Percentiles rank a stretch among this genome's conserved stretches.
These are phyloP conservation scores for Catamblyrhynchus diadema DNA, from an alignment of 2,797 vertebrate species.

Conservation along the genomic window DNA sequence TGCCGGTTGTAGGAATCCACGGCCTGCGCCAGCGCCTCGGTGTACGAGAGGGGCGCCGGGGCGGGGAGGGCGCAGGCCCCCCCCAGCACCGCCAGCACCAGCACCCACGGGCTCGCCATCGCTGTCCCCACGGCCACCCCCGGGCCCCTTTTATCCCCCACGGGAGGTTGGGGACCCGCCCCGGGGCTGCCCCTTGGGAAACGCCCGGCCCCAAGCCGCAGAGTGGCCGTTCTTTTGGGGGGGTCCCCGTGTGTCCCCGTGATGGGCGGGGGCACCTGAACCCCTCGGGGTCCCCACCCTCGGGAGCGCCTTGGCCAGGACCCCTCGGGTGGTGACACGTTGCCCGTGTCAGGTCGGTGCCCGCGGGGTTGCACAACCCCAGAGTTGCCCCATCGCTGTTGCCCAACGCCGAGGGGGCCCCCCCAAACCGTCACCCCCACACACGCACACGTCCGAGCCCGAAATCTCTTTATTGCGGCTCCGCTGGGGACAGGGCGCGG, in stretches of 20 bases:
- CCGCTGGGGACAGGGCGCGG: rapidly evolving
- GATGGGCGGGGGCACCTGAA: background rate
- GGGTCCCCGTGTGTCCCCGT: background rate
- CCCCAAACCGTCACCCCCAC: background rate
- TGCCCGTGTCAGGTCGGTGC: rapidly evolving
- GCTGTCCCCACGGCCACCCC: background rate
- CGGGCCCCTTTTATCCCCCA: background rate
- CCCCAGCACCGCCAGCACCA: background rate
- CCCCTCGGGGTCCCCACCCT: background rate
- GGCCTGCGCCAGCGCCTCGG: background rate
- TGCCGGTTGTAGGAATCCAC: background rate
- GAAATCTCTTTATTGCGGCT: background rate
- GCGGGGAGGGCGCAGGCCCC: background rate
- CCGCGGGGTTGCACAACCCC: background rate
- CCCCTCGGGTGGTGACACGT: background rate
- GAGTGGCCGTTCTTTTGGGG: background rate
- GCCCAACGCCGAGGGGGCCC: background rate
- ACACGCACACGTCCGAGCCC: background rate
- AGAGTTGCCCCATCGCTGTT: background rate
- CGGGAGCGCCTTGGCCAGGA: no score
- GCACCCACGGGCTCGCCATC: background rate
- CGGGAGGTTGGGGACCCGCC: background rate
- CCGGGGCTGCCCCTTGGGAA: background rate
- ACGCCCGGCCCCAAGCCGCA: background rate
- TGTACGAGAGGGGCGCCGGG: background rate